Evolutionary conservation across 2,797 vertebrate species (phyloP), one percentile per base, ranked within the genome.

Genomic region (Chaetodon trifasciatus): DNA sequence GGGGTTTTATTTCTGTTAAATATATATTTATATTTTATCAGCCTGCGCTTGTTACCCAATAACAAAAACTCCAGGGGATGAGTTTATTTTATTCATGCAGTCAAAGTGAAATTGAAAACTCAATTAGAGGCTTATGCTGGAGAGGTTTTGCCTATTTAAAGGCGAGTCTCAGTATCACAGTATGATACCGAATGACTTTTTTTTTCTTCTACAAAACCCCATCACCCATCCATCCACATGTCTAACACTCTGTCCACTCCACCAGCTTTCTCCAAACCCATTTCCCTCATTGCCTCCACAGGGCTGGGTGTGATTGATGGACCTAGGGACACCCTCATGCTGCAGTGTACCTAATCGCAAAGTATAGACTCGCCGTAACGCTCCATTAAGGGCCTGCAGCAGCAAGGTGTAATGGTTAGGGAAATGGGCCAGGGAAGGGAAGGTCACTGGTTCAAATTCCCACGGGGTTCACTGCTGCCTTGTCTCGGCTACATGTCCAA

Each of bases 281-380:
- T 93, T 93, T 93, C 86, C 83, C 85, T 86, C 86, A 70, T 75
- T 83, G 83, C 86, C 69, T 91, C 85, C 74, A 86, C 24, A 9
- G 81, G 65, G 70, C 79, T 7, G 77, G 70, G 64, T 69, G 88
- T 94, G 94, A 96, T 94, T 93, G 95, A 95, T 95, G 92, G 87
- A 83, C 78, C 85, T 28, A 37, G 89, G 88, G 90, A 92, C 89
- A 86, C 77, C 87, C 88, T 82, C 79, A 58, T 68, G 57, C 78
- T 84, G 81, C 84, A 82, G 84, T 89, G 89, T 88, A 91, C 86
- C 88, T 93, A 92, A 94, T 92, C 81, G 66, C 87, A 72, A 76
- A 84, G 88, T 88, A 91, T 86, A 84, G 89, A 92, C 91, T 89
- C 44, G 86, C 84, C 17, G 86, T 84, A 85, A 93, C 68, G 90